Base-by-base conservation (phyloP, 1,140 invertebrate genomes). In the Parapsyche elsis region DNA sequence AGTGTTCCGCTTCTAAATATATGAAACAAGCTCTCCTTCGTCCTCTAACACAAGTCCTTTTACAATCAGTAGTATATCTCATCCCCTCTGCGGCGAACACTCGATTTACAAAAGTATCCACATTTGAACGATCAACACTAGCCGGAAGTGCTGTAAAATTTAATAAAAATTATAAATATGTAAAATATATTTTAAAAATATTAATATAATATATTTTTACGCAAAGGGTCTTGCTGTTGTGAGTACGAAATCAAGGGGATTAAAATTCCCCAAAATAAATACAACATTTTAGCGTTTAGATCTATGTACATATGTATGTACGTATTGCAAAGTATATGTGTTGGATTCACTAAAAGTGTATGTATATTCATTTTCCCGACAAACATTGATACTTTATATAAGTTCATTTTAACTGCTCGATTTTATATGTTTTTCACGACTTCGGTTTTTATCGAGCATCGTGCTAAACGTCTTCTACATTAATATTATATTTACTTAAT, bases 1-100 rank as follows among this genome's bases (percentile, higher is more conserved):
- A 92, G 80, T 86, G 86, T 85, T 91, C 90, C 0, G 91, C 46
- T 5, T 77, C 70, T 70, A 91, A 90, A 10, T 86, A 80, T 80
- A 89, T 90, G 80, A 89, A 85, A 84, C 91, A 92, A 38, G 84
- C 21, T 76, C 81, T 80, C 24, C 26, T 71, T 24, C 80, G 44
- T 16, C 78, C 80, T 21, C 16, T 9, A 10, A 46, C 14, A 53
- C 84, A 84, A 12, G n/a, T 38, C 21, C 84, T 82, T 74, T 73
- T 80, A 71, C 84, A 84, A 19, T 81, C 76, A 9, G 74, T 44
- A 12, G 64, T 67, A 26, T 23, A 67, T 24, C 24, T 1, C 12
- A 5, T 21, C 1, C 10, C 10, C 26, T 23, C 1, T 2, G 9
- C 10, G 10, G 21, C 21, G 2, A 67, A 67, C 26, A 67, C 10